These are phyloP conservation scores for Microchrysa polita DNA, from an alignment of 2,888 invertebrate species.

Conservation along the genomic window DNA sequence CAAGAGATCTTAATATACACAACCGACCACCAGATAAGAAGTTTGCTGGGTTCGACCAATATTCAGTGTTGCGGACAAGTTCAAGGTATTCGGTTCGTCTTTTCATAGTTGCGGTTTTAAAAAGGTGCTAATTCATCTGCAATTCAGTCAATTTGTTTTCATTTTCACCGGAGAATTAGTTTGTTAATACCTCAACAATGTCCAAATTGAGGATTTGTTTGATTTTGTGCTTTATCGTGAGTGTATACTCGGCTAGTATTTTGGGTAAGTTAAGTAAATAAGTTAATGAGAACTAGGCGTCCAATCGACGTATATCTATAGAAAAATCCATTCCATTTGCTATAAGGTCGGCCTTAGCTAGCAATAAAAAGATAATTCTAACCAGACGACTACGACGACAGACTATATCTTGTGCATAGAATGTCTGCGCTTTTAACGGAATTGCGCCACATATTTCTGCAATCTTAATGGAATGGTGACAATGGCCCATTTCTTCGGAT, in stretches of 20 bases:
- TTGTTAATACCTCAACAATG: constrained; percentile 29
- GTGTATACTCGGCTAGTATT: constrained; percentile 47
- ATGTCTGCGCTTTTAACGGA: background rate
- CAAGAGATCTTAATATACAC: constrained; percentile 10
- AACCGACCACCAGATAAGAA: constrained; percentile 31
- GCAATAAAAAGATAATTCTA: background rate
- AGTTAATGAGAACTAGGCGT: too few relatives aligned
- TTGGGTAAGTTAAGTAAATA: constrained; percentile 48
- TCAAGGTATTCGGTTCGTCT: constrained; percentile 46
- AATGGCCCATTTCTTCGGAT: background rate
- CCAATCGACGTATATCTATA: too few relatives aligned
- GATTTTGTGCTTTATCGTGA: constrained; percentile 31
- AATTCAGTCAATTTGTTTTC: background rate
- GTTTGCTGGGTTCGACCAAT: constrained; percentile 13
- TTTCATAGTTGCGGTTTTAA: background rate
- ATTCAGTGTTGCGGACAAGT: constrained; percentile 47
- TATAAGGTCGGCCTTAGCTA: background rate
- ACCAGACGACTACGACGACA: background rate
- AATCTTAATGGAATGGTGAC: background rate
- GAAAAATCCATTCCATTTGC: too few relatives aligned
- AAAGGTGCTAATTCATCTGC: background rate
- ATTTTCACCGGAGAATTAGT: background rate
- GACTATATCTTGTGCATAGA: background rate
- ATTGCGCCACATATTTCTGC: background rate
- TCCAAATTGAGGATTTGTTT: constrained; percentile 44